Evolutionary conservation across 92 coral and sea anemone genomes (phyloP).

Genomic region (Phenganax stokvisi): DNA sequence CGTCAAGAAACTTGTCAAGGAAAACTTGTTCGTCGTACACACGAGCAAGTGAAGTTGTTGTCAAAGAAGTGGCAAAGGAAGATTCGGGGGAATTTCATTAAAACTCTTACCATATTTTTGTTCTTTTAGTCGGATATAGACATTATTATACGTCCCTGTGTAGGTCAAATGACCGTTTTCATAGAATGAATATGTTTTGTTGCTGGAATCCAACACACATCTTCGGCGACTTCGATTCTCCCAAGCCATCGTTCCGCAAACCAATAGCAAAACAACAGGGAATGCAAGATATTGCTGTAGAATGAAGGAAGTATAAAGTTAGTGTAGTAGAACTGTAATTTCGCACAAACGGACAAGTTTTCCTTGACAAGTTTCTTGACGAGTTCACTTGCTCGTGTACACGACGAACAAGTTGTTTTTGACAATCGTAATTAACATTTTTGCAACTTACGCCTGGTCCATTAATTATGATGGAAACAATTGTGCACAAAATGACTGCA

Average conservation of each 20-base stretch:
- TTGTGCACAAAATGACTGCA: slow-evolving; percentile 42
- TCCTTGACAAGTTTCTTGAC: no score
- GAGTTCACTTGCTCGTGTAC: background rate
- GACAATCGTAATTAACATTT: background rate
- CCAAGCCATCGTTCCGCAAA: slow-evolving; percentile 78
- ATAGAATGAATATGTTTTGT: slow-evolving; percentile 51
- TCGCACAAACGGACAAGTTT: no score
- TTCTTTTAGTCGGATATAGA: slow-evolving; percentile 81
- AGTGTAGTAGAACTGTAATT: no score
- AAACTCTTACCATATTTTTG: slow-evolving; percentile 85
- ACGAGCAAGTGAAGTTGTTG: no score
- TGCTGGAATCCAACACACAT: slow-evolving; percentile 59
- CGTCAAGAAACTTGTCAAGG: no score
- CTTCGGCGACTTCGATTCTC: slow-evolving; percentile 78
- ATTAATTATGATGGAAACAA: slow-evolving; percentile 54
- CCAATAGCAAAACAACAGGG: slow-evolving; percentile 50
- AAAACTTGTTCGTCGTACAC: no score
- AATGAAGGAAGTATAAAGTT: background rate
- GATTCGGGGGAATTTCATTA: background rate
- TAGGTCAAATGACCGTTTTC: slow-evolving; percentile 55
- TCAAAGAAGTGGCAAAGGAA: no score
- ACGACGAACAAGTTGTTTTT: background rate
- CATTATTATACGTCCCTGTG: slow-evolving; percentile 67
- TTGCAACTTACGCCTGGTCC: slow-evolving; percentile 63
- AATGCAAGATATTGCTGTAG: slow-evolving; percentile 72